A percentile compares a stretch with the other conserved stretches of the same genome.
phyloP scores from a whole-genome alignment of 2,888 invertebrate genomes.

The Protophormia terraenovae region DNA sequence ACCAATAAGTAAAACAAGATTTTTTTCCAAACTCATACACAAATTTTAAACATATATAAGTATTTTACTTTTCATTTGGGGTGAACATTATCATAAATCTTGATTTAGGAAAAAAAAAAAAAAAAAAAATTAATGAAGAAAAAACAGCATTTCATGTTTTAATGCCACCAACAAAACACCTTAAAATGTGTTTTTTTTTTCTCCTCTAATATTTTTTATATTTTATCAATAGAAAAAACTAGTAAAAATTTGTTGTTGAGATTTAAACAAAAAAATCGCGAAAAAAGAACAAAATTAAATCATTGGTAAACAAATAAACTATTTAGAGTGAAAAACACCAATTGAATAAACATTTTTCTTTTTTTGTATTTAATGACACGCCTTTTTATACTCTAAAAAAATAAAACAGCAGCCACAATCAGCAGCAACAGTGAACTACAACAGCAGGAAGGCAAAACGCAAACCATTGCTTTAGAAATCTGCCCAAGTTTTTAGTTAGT shows the following conservation, averaged over 20 bases:
- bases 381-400: constrained; percentile 58
- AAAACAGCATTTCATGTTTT: constrained; percentile 57
- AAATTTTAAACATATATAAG: constrained; percentile 35
- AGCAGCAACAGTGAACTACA: constrained; percentile 37
- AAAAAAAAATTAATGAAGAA: constrained; percentile 24
- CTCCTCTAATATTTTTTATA: constrained; percentile 1
- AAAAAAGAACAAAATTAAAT: constrained; percentile 62
- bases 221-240: constrained; percentile 57
- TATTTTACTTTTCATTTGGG: constrained; percentile 59
- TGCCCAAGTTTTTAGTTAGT: background rate
- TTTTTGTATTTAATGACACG: constrained; percentile 66
- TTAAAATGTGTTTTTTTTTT: constrained; percentile 38
- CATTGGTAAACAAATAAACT: constrained; percentile 66
- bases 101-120: constrained; percentile 36
- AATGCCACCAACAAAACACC: constrained; percentile 66
- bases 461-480: constrained; percentile 13
- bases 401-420: constrained; percentile 36
- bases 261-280: constrained; percentile 31
- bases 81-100: constrained; percentile 68
- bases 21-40: constrained; percentile 28
- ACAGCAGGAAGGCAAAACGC: constrained; percentile 29
- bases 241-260: constrained; percentile 62
- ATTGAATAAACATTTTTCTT: constrained; percentile 59
- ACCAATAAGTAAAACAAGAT: constrained; percentile 53
- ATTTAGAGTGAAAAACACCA: constrained; percentile 50